Evolutionary conservation across 2,797 vertebrate genomes (phyloP).

Genomic region (Tamandua tetradactyla): DNA sequence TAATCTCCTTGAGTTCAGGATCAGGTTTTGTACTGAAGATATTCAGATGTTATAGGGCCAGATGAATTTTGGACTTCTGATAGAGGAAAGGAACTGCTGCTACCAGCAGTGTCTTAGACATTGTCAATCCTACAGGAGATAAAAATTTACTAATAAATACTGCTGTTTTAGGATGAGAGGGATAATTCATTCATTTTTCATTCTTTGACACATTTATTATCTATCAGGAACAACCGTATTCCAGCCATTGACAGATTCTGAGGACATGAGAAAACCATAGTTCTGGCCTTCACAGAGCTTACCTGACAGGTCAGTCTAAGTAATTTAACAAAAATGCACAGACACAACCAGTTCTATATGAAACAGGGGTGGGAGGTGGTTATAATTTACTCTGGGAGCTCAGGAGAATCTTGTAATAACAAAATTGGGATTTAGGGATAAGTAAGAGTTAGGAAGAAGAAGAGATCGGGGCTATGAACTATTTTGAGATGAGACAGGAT

Average conservation of each 20-base stretch:
- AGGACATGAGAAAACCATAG: neutral
- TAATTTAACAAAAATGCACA: neutral
- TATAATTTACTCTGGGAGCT: neutral
- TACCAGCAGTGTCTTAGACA: neutral
- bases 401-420: neutral
- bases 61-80: neutral
- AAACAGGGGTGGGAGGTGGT: neutral
- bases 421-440: neutral
- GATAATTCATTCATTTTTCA: neutral
- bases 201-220: neutral
- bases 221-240: neutral
- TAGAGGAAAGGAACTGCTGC: neutral
- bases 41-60: neutral
- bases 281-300: neutral
- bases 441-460: neutral
- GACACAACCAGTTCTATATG: neutral
- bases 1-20: neutral
- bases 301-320: neutral
- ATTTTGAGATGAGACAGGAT: neutral
- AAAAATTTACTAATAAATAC: neutral
- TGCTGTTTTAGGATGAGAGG: neutral
- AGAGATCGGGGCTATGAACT: neutral
- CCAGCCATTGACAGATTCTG: neutral
- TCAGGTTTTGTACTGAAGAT: neutral
- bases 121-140: neutral